These are phyloP conservation scores for Cyprinodon variegatus DNA, from an alignment of 2,113 vertebrate genomes.

Conservation along the genomic window DNA sequence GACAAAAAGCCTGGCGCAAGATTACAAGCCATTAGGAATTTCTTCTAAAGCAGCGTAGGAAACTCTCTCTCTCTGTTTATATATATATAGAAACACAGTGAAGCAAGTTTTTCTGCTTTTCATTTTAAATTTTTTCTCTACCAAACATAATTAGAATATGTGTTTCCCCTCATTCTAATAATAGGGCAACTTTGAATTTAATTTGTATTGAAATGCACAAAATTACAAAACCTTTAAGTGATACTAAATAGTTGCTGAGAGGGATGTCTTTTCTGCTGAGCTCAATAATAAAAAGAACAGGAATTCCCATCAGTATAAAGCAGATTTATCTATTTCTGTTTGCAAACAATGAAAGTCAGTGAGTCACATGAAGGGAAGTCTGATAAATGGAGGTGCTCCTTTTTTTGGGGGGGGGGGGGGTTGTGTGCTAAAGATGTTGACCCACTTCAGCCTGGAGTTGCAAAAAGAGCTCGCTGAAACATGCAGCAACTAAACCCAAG, in stretches of 20 bases:
- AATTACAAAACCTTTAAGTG: neutral
- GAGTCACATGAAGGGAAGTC: neutral
- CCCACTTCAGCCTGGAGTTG: neutral
- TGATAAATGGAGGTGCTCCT: neutral
- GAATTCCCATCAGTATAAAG: neutral
- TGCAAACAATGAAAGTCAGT: neutral
- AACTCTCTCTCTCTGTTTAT: too few relatives aligned
- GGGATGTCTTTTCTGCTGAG: neutral
- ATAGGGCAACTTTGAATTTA: neutral
- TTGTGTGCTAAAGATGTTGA: too few relatives aligned
- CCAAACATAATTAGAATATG: neutral
- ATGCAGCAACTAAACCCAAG: neutral
- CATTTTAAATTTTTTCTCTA: neutral
- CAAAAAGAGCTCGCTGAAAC: too few relatives aligned
- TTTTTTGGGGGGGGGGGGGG: too few relatives aligned
- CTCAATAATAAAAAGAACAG: neutral
- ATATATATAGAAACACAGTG: neutral
- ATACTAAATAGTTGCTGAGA: neutral
- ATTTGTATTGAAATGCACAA: neutral
- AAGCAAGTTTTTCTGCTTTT: neutral
- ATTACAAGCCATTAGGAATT: neutral
- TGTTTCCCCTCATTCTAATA: neutral
- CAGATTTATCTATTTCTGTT: neutral
- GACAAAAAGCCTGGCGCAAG: neutral
- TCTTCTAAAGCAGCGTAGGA: neutral